A percentile compares a stretch with the other conserved stretches of the same genome.
Conservation (phyloP, 2,113 vertebrate species). For the Oxyura jamaicensis region DNA sequence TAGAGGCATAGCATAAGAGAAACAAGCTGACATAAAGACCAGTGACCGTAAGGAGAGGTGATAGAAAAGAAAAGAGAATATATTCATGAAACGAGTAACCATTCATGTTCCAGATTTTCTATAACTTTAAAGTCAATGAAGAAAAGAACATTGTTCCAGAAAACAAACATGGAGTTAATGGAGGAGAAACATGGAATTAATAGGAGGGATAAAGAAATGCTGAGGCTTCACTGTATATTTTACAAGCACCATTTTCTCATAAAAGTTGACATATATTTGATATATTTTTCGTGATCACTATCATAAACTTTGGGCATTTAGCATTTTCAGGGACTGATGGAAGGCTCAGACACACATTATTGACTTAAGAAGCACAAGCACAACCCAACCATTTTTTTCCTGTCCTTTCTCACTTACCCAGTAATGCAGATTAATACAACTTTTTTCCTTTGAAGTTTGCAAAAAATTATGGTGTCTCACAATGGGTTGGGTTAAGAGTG, state of each 20-base stretch:
- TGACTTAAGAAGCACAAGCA: background rate
- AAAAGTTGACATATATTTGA: background rate
- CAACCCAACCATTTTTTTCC: background rate
- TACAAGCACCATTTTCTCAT: background rate
- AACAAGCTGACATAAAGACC: conserved; percentile 60
- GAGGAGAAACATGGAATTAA: no score
- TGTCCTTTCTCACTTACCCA: background rate
- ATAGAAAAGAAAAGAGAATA: conserved; percentile 35
- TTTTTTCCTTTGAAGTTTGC: background rate
- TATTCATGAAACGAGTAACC: conserved; percentile 56
- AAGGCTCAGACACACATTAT: accelerated
- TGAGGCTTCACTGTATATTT: background rate
- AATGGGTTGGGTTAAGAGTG: background rate
- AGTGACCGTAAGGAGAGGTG: conserved; percentile 64
- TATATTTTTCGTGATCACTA: background rate
- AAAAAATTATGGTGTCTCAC: background rate
- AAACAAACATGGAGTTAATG: no score
- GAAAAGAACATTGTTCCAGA: background rate
- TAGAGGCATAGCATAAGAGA: conserved; percentile 57
- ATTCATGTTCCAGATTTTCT: background rate
- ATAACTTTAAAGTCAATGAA: background rate
- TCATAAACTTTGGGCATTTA: background rate
- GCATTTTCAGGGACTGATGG: background rate
- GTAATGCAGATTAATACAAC: background rate
- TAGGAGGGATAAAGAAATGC: background rate